Evolutionary conservation across 2,797 vertebrate species (phyloP).

Genomic region (Sebastes cheni): DNA sequence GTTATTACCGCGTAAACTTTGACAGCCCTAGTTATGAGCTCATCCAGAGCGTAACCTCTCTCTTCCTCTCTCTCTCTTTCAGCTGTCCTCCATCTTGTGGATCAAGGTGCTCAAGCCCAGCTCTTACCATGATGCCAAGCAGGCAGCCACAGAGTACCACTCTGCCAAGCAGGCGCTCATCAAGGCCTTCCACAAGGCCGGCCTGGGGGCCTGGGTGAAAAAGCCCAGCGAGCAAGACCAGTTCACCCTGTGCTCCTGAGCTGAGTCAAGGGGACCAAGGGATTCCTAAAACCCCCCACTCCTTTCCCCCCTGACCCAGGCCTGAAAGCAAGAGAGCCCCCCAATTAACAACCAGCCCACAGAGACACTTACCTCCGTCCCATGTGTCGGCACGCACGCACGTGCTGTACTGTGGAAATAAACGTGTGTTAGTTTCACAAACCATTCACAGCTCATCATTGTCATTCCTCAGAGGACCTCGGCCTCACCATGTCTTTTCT

Average conservation of each 20-base stretch:
- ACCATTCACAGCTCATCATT: conserved; percentile 47
- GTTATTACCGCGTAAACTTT: too few relatives aligned
- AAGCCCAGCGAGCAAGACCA: conserved; percentile 99
- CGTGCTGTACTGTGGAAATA: conserved; percentile 55
- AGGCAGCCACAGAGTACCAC: conserved; percentile 93
- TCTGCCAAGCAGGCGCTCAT: conserved; percentile 93
- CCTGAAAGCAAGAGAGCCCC: conserved; percentile 51
- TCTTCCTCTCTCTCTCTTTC: conserved; percentile 14
- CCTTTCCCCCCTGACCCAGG: conserved; percentile 52
- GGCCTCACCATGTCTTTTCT: conserved; percentile 40
- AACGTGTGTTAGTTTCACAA: conserved; percentile 50
- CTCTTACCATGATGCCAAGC: conserved; percentile 94
- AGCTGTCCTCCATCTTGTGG: conserved; percentile 88
- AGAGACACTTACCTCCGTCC: conserved; percentile 73
- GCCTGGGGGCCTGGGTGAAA: conserved; percentile 97
- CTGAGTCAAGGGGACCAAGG: conserved; percentile 43
- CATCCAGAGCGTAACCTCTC: not conserved
- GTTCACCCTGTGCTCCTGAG: conserved; percentile 90
- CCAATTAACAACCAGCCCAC: conserved; percentile 68
- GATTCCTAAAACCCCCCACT: conserved; percentile 36
- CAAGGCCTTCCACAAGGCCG: conserved; percentile 95
- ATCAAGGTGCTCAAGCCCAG: conserved; percentile 88
- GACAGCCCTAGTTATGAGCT: not conserved
- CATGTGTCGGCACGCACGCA: conserved; percentile 58
- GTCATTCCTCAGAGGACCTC: conserved; percentile 66